These are phyloP conservation scores for Ips typographus DNA, from an alignment of 1,140 invertebrate species.

Conservation along the genomic window DNA sequence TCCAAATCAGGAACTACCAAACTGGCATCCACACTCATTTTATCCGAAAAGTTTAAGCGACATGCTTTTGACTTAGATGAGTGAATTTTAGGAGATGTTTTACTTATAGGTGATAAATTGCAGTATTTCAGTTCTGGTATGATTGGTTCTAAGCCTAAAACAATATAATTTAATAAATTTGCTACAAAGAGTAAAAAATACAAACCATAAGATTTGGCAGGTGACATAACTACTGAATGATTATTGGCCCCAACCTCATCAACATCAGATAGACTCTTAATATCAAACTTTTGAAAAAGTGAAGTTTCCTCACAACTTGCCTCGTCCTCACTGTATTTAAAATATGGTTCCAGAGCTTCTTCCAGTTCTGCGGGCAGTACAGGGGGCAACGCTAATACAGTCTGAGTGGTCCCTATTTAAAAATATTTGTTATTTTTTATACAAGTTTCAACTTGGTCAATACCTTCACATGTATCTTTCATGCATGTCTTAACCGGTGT, in stretches of 20 bases:
- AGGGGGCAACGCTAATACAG: conserved; percentile 45
- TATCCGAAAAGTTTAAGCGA: conserved; percentile 39
- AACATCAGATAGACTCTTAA: too few relatives aligned
- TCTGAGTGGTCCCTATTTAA: conserved; percentile 41
- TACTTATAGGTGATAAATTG: conserved; percentile 45
- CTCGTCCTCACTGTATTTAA: conserved; percentile 54
- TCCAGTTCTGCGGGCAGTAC: conserved; percentile 60
- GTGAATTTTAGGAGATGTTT: conserved; percentile 13
- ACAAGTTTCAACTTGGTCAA: not conserved
- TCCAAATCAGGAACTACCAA: conserved; percentile 41
- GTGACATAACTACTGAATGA: too few relatives aligned
- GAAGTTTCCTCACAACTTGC: too few relatives aligned
- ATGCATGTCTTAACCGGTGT: not conserved
- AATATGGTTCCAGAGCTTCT: conserved; percentile 60
- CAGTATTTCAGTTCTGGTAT: conserved; percentile 40
- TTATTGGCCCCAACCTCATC: too few relatives aligned
- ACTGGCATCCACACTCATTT: conserved; percentile 43
- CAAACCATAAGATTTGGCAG: too few relatives aligned
- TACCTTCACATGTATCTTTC: conserved; percentile 26
- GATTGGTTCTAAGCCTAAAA: too few relatives aligned
- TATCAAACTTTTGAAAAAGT: too few relatives aligned
- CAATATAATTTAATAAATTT: too few relatives aligned
- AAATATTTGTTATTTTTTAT: not conserved
- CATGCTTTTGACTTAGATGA: conserved; percentile 27
- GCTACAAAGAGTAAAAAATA: too few relatives aligned